These are phyloP conservation scores for Trachelus stipa DNA, from an alignment of 2,888 invertebrate species.

Conservation along the genomic window DNA sequence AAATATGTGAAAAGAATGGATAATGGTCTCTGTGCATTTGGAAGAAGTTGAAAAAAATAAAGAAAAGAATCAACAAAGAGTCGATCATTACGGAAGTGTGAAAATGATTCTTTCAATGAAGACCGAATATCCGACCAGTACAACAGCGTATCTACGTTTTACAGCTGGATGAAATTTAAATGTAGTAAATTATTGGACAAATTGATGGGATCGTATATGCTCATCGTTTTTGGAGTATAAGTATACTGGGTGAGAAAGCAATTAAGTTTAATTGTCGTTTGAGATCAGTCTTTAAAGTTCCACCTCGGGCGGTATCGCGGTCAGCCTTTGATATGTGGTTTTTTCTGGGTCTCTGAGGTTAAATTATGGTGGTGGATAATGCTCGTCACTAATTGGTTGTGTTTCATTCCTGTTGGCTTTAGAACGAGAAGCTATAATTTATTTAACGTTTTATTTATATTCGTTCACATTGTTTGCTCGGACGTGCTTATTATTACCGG, in stretches of 20 bases:
- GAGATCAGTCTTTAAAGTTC: background rate
- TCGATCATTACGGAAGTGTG: background rate
- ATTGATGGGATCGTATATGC: background rate
- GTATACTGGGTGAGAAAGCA: constrained; percentile 5
- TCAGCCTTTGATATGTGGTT: background rate
- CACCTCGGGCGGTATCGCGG: background rate
- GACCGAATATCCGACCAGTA: background rate
- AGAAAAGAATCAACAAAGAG: background rate
- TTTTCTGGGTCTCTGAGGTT: background rate
- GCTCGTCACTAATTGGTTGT: constrained; percentile 9
- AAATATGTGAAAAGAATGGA: constrained; percentile 27
- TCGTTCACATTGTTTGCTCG: constrained; percentile 2
- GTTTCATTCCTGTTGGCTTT: constrained; percentile 1
- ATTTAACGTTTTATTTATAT: constrained; percentile 8
- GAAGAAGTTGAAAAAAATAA: too few species aligned
- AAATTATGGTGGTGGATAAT: background rate
- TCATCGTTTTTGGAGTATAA: background rate
- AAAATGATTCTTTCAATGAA: background rate
- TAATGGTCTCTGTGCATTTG: background rate
- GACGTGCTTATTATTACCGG: constrained; percentile 3
- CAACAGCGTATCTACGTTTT: background rate
- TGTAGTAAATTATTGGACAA: background rate
- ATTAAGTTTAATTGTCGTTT: constrained; percentile 13
- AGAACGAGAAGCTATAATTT: background rate
- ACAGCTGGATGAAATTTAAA: background rate